These are phyloP conservation scores for Chlorodrepanis virens DNA, from an alignment of 2,113 vertebrate genomes.

Conservation along the genomic window DNA sequence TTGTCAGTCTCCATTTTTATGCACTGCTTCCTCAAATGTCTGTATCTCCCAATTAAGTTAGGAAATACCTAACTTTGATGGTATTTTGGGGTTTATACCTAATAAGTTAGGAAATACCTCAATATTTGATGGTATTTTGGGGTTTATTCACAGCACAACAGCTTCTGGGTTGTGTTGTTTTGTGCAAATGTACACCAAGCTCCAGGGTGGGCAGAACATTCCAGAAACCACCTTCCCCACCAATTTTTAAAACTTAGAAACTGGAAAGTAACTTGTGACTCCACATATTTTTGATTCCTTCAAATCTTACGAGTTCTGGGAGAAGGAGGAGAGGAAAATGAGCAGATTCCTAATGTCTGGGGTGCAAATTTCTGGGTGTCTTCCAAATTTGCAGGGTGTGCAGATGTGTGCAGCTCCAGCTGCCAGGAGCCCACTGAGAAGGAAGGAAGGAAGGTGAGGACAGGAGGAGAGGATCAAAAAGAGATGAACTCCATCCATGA, in stretches of 20 bases:
- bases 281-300: background rate
- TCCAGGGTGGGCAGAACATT: background rate
- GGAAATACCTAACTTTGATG: background rate
- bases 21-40: background rate
- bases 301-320: accelerated
- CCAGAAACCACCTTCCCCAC: background rate
- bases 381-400: background rate
- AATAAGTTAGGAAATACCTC: background rate
- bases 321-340: background rate
- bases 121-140: background rate
- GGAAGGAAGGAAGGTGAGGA: background rate
- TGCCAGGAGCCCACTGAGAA: background rate
- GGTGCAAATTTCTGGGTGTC: background rate
- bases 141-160: background rate
- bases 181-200: background rate
- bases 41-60: background rate
- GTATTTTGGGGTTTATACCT: background rate
- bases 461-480: background rate
- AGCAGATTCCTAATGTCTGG: background rate
- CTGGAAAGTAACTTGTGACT: background rate
- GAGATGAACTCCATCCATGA: too few species aligned
- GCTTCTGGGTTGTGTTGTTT: background rate
- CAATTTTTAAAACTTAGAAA: background rate
- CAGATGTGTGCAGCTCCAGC: background rate
- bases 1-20: background rate